A percentile compares a stretch with the other conserved stretches of the same genome.
These are phyloP conservation scores for Sparidentex hasta DNA, from an alignment of 2,797 vertebrate species.

Conservation along the genomic window DNA sequence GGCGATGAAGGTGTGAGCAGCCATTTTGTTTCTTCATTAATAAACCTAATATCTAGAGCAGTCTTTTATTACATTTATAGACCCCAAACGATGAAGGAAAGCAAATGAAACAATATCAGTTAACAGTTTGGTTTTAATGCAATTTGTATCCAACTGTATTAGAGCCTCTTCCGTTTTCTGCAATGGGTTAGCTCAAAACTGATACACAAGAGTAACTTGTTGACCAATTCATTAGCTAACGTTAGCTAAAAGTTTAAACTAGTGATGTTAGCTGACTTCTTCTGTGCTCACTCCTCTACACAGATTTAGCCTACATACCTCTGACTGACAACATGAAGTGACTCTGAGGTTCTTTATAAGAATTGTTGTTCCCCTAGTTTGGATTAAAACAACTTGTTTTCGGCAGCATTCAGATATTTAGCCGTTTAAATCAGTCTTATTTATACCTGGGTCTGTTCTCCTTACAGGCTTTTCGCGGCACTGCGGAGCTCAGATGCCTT, in stretches of 20 bases:
- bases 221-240: neutral
- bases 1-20: conserved; percentile 80
- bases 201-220: neutral
- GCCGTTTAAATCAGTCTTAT: neutral
- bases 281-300: neutral
- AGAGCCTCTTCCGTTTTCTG: neutral
- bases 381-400: neutral
- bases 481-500: conserved; percentile 26
- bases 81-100: neutral
- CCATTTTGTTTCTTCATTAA: conserved; percentile 46
- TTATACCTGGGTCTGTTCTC: conserved; percentile 9
- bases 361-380: accelerated
- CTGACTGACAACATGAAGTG: neutral
- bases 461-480: neutral
- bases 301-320: too few species aligned
- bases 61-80: neutral
- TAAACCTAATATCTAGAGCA: neutral
- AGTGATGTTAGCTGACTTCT: neutral
- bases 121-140: neutral
- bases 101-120: neutral
- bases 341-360: neutral
- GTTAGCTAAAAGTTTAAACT: neutral
- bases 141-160: neutral
- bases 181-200: neutral
- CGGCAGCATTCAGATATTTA: accelerated